Percentiles rank a stretch among this genome's conserved stretches.
Conservation (phyloP, 1,140 invertebrate species). For the Rhyacophila brunnea region DNA sequence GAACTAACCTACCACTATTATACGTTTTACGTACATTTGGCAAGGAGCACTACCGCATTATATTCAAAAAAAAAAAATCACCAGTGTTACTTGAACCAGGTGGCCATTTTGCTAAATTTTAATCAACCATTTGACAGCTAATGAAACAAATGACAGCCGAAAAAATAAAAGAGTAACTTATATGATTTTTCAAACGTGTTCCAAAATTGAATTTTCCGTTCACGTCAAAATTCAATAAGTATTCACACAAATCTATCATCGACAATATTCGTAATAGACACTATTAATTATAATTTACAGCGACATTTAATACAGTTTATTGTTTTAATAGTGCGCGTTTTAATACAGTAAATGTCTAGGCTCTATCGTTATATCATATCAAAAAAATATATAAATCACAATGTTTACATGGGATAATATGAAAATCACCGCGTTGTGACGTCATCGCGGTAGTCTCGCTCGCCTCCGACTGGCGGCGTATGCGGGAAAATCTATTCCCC, state of each 20-base stretch:
- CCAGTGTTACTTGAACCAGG: not conserved
- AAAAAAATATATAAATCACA: constrained; percentile 3
- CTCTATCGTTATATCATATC: not conserved
- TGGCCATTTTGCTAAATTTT: not conserved
- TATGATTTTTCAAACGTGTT: too few species aligned
- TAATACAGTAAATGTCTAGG: not conserved
- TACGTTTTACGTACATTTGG: too few species aligned
- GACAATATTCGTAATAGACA: not conserved
- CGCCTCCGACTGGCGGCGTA: constrained; percentile 21
- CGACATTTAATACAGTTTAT: too few species aligned
- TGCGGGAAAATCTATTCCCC: constrained; percentile 6
- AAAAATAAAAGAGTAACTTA: too few species aligned
- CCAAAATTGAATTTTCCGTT: not conserved
- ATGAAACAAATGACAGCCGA: not conserved
- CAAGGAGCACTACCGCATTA: too few species aligned
- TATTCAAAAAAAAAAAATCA: too few species aligned
- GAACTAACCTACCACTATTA: too few species aligned
- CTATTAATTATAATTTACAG: too few species aligned
- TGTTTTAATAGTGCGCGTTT: not conserved
- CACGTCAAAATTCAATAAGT: not conserved
- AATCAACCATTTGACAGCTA: not conserved
- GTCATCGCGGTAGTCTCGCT: constrained; percentile 5
- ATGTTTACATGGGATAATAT: constrained; percentile 21
- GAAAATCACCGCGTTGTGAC: constrained; percentile 7
- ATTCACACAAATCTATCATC: not conserved